Evolutionary conservation across 2,797 vertebrate species (phyloP).

Genomic region (Australoheros facetus): DNA sequence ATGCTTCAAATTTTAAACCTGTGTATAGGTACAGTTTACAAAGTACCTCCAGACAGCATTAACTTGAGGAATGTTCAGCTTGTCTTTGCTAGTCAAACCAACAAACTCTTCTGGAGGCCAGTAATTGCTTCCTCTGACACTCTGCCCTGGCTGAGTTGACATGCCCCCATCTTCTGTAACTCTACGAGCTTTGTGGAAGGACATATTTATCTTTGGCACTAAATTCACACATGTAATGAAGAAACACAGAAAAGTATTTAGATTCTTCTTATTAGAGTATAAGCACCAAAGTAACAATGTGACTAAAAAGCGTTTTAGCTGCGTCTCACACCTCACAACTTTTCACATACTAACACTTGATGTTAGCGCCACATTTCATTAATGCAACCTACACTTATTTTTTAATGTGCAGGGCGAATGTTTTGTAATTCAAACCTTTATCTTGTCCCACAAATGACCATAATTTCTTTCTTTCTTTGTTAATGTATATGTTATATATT

Average conservation of each 20-base stretch:
- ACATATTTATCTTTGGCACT: not conserved
- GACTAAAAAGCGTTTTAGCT: not conserved
- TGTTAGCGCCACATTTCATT: no score
- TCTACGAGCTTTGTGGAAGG: not conserved
- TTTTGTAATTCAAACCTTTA: no score
- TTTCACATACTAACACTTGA: no score
- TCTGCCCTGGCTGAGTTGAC: not conserved
- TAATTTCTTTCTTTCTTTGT: no score
- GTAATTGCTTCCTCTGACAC: not conserved
- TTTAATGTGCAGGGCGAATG: no score
- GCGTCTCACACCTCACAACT: no score
- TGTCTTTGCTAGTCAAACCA: not conserved
- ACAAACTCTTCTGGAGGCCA: not conserved
- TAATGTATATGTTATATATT: no score
- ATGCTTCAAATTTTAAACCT: no score
- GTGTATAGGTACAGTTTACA: no score
- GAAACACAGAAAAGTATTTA: not conserved
- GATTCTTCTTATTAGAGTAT: not conserved
- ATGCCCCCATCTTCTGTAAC: constrained; percentile 2
- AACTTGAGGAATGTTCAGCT: not conserved
- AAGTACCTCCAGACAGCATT: no score
- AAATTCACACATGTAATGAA: not conserved
- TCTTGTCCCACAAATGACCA: no score
- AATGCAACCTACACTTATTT: no score
- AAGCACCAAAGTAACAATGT: not conserved